Base-by-base conservation (phyloP, 2,888 invertebrate genomes). In the Oscheius sp. region DNA sequence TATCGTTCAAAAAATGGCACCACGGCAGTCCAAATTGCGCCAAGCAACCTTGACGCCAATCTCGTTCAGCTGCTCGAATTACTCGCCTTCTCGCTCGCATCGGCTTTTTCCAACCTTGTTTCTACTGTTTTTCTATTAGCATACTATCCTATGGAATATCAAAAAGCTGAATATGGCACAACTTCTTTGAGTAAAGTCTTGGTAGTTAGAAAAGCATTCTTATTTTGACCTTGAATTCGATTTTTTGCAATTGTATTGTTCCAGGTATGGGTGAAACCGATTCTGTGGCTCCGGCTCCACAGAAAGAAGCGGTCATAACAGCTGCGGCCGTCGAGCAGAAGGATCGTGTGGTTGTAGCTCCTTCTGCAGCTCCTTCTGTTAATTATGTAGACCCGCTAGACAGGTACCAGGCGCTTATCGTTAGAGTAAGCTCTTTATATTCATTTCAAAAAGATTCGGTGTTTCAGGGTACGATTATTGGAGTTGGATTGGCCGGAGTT, bases 381-480 rank as follows among this genome's bases (percentile, higher is more conserved):
- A 76, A 80, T 65, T 47, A 79, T 51, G 72, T 86, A 73, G 86
- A 86, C 50, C 86, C 86, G 1, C 59, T 86, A 73, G 86, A 86
- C 78, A 82, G 73, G 73, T 86, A 84, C 68, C 78, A 83, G 10
- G 85, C 84, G 21, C 71, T 86, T 4, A 80, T 83, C 59, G 85
- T 86, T 73, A 77, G 86, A 70, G 86, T 86, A 65, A 75, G 84
- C 68, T 65, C 42, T 58, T 70, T 29, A 13, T 50, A 13, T 11
- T 9, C 50, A 2, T 48, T 63, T 10, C 4, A n/a, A 33, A 9
- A 35, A 32, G 4, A n/a, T 57, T 42, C 13, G 50, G n/a, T 59
- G 55, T 76, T 87, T 58, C 58, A 88, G 88, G 88, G 87, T n/a
- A 76, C 85, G 21, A 89, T 88, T 55, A 80, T 88, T 55, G 87